These are phyloP conservation scores for Mirza zaza DNA, from an alignment of 2,113 vertebrate genomes.

Conservation along the genomic window DNA sequence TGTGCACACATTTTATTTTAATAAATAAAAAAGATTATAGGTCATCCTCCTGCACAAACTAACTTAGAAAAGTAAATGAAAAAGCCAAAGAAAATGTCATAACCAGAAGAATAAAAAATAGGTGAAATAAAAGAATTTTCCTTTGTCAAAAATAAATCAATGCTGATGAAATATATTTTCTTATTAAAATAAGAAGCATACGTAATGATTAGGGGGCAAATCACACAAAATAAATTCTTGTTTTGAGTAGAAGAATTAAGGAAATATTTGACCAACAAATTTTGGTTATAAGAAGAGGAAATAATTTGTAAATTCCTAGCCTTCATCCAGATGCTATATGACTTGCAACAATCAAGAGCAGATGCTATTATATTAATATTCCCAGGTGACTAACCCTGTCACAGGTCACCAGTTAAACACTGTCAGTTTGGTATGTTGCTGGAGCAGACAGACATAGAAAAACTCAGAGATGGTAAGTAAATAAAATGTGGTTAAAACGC, in stretches of 20 bases:
- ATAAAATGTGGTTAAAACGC: not conserved
- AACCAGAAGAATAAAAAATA: not conserved
- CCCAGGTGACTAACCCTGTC: not conserved
- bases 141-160: not conserved
- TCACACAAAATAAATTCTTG: not conserved
- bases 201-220: not conserved
- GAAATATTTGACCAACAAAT: not conserved
- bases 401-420: not conserved
- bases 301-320: not conserved
- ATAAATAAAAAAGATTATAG: not conserved
- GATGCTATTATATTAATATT: not conserved
- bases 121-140: not conserved
- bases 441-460: not conserved
- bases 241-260: conserved; percentile 1
- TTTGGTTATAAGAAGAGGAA: not conserved
- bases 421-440: not conserved
- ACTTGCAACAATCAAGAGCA: not conserved
- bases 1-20: not conserved
- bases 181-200: not conserved
- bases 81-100: not conserved
- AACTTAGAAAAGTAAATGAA: not conserved
- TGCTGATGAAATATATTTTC: not conserved
- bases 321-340: not conserved
- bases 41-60: not conserved
- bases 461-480: not conserved